Percentiles rank a stretch among this genome's conserved stretches.
phyloP scores from a whole-genome alignment of 2,113 vertebrate species.

The Brienomyrus brachyistius region DNA sequence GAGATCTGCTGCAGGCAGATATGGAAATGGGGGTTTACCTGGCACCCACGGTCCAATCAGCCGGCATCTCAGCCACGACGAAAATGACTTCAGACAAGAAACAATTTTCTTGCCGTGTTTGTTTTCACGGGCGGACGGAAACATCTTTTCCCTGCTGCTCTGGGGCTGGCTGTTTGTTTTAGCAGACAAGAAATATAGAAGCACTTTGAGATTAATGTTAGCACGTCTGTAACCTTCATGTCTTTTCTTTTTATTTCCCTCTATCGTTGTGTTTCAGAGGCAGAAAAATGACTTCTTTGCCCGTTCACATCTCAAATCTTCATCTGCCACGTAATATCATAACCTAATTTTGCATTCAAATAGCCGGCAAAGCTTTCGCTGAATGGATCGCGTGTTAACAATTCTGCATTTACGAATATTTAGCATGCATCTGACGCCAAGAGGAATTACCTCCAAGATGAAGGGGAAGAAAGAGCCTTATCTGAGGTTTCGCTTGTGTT shows the following conservation, averaged over 20 bases:
- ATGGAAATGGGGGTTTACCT: neutral
- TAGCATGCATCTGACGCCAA: neutral
- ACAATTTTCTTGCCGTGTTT: neutral
- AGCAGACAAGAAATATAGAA: neutral
- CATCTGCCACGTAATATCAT: neutral
- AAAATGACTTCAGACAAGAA: neutral
- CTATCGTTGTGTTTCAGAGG: neutral
- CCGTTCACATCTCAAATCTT: neutral
- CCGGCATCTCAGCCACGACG: neutral
- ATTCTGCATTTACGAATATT: neutral
- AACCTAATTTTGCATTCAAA: neutral
- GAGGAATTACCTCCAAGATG: neutral
- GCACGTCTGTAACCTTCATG: neutral
- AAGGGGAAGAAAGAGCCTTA: neutral
- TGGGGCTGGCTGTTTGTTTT: neutral
- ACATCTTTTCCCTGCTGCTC: conserved; percentile 4
- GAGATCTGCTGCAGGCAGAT: neutral
- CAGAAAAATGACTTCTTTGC: neutral
- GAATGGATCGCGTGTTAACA: neutral
- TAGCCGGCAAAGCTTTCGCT: neutral
- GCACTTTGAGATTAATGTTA: neutral
- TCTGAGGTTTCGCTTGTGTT: neutral
- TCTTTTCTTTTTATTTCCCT: neutral
- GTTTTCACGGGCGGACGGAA: neutral
- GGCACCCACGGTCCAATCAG: neutral